phyloP scores from a whole-genome alignment of 2,797 vertebrate genomes.

The Peromyscus nudipes region DNA sequence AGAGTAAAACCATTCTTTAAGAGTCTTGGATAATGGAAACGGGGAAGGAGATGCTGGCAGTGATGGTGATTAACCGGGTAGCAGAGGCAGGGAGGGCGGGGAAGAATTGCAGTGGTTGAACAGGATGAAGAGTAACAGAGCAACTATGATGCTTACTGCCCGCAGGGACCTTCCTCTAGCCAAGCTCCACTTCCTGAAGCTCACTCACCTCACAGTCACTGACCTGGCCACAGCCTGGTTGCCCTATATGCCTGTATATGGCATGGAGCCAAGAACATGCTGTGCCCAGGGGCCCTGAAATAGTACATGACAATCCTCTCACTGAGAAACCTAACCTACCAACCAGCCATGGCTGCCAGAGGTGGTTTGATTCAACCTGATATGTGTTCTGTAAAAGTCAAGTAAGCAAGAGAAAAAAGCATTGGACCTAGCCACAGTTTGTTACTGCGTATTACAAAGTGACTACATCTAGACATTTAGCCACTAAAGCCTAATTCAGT shows the following conservation, averaged over 20 bases:
- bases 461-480: not conserved
- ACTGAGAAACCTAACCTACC: not conserved
- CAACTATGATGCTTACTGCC: not conserved
- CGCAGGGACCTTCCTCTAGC: not conserved
- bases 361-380: not conserved
- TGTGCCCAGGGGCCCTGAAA: not conserved
- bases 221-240: not conserved
- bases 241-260: rapidly evolving
- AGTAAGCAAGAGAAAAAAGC: not conserved
- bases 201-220: not conserved
- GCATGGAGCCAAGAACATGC: not conserved
- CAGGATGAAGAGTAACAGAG: not conserved
- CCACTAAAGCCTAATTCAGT: conserved; percentile 16
- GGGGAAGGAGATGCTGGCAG: not conserved
- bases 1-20: not conserved
- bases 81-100: not conserved
- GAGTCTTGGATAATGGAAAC: not conserved
- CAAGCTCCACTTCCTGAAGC: not conserved
- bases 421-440: not conserved
- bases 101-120: not conserved
- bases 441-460: not conserved
- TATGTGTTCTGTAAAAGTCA: not conserved
- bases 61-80: not conserved
- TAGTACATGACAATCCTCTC: not conserved
- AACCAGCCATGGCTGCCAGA: not conserved